These are phyloP conservation scores for Ophion costatus DNA, from an alignment of 2,888 invertebrate species.

Conservation along the genomic window DNA sequence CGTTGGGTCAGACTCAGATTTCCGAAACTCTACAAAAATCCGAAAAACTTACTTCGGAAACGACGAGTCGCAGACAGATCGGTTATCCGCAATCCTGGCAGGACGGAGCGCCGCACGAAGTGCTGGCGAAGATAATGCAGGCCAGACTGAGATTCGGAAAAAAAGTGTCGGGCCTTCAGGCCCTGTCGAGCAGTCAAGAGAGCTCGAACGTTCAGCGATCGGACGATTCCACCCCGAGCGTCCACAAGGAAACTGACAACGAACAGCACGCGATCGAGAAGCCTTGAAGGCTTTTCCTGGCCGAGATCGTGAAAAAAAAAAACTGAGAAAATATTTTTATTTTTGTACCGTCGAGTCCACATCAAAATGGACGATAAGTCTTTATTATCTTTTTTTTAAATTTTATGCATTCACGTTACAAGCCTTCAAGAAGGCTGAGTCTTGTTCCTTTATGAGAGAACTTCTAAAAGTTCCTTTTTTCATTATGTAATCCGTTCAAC, in stretches of 20 bases:
- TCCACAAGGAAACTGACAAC: background rate
- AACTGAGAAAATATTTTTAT: background rate
- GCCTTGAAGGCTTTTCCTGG: background rate
- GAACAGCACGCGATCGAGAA: background rate
- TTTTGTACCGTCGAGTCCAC: background rate
- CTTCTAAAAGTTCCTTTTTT: background rate
- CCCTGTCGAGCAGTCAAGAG: conserved; percentile 1
- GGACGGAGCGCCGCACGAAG: background rate
- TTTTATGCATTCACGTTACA: background rate
- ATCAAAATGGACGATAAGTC: background rate
- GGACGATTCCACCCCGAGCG: background rate
- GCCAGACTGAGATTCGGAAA: background rate
- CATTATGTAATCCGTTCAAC: background rate
- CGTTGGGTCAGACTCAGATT: background rate
- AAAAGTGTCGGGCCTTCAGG: conserved; percentile 10
- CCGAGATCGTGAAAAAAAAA: conserved; percentile 8
- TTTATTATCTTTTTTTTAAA: background rate
- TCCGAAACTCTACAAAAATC: conserved; percentile 1
- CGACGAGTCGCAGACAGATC: background rate
- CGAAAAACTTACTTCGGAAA: background rate
- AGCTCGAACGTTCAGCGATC: background rate
- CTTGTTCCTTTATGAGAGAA: background rate
- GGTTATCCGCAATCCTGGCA: background rate
- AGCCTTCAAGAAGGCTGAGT: background rate
- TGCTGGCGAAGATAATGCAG: conserved; percentile 11